Base-by-base conservation (phyloP, 2,888 invertebrate genomes). In the Temnothorax rugatulus region DNA sequence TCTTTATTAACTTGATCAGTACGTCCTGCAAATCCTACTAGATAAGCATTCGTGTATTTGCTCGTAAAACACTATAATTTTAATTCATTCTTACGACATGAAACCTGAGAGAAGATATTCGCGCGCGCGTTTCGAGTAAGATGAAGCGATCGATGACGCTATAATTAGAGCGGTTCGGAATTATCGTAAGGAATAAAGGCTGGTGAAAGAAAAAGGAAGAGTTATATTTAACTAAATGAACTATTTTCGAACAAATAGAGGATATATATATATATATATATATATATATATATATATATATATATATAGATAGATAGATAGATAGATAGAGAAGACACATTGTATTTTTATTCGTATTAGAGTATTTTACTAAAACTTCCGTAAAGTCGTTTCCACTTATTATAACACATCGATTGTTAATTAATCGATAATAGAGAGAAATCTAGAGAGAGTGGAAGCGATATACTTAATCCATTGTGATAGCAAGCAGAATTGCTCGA, bases 331-430 rank as follows among this genome's bases (percentile, higher is more conserved):
- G 29, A 85, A 63, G 82, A 88, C 82, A 91, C 79, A 89, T 87
- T 90, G 87, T 91, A 92, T 91, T 93, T 92, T 91, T 79, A 92
- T 91, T 88, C 89, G 86, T 34, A 50, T 85, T 91, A 86, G 88
- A 90, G 85, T 93, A 92, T 93, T 92, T 93, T 93, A 90, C 87
- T 91, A 91, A 54, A 93, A 89, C 66, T 69, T 84, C 77, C 21
- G 29, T 77, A 68, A 57, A 68, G 54, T 68, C 44, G 29, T 57
- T 77, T 68, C 47, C 34, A 47, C 74, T 66, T 66, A 44, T 54
- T 44, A 54, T 13, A 34, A 75, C 13, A 54, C 41, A 29, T 44
- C 29, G 54, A 77, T 77, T 66, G 44, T 66, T 77, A 77, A 76
- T 76, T 76, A 41, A 68, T 66, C 29, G n/a, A 77, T 41, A 41